Evolutionary conservation across 2,113 vertebrate species (phyloP).

Genomic region (Panthera tigris): DNA sequence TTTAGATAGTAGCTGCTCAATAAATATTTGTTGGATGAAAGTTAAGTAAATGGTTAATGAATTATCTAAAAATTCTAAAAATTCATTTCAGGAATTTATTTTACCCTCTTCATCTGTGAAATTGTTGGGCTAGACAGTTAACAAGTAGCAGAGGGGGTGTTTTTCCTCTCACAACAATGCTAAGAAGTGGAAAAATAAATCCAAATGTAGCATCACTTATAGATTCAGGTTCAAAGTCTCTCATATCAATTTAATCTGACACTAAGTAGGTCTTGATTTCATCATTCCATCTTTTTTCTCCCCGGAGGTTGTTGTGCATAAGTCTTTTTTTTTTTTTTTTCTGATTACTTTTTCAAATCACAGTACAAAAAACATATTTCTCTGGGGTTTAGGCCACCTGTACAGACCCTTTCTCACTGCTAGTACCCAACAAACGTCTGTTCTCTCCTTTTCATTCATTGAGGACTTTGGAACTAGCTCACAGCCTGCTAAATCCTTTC

Average conservation of each 20-base stretch:
- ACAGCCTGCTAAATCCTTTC: neutral
- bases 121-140: neutral
- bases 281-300: neutral
- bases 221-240: neutral
- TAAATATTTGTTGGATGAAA: neutral
- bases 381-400: neutral
- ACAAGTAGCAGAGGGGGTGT: neutral
- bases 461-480: neutral
- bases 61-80: neutral
- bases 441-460: neutral
- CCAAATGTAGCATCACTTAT: neutral
- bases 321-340: neutral
- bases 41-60: neutral
- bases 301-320: neutral
- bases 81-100: neutral
- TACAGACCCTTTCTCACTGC: neutral
- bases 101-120: neutral
- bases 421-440: neutral
- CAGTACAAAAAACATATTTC: neutral
- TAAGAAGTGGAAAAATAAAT: neutral
- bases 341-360: neutral
- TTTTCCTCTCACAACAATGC: neutral
- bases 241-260: neutral
- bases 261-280: neutral
- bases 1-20: neutral